Evolutionary conservation across 2,888 invertebrate species (phyloP).

Genomic region (Saturnia japonica): DNA sequence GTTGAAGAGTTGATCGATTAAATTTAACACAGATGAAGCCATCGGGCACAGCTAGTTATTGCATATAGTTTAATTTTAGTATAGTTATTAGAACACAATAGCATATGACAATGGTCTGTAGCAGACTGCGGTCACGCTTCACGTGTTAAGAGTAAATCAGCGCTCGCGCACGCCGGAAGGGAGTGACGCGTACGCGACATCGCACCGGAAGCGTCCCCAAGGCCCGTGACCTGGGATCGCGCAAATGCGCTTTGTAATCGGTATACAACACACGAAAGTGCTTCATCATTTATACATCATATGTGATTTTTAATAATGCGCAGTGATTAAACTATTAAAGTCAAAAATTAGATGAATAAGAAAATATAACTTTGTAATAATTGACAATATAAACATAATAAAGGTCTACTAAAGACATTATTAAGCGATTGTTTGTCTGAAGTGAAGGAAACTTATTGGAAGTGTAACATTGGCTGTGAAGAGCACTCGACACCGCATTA

Average conservation of each 20-base stretch:
- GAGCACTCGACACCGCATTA: constrained; percentile 36
- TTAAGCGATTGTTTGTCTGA: background rate
- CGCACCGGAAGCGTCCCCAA: constrained; percentile 67
- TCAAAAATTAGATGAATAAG: background rate
- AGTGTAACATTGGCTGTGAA: constrained; percentile 41
- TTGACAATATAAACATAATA: background rate
- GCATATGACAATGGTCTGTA: constrained; percentile 50
- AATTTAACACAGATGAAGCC: too few species aligned
- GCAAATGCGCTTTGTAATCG: constrained; percentile 64
- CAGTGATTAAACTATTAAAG: background rate
- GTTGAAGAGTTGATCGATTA: too few species aligned
- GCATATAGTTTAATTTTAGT: constrained; percentile 40
- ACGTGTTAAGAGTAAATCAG: constrained; percentile 39
- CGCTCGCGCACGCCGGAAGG: constrained; percentile 75
- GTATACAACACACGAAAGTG: constrained; percentile 60
- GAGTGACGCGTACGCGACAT: constrained; percentile 69
- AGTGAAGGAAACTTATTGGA: constrained; percentile 38
- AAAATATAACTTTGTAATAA: background rate
- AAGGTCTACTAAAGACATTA: background rate
- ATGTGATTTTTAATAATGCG: constrained; percentile 4
- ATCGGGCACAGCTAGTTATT: constrained; percentile 47
- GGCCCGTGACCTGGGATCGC: constrained; percentile 65
- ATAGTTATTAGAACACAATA: constrained; percentile 64
- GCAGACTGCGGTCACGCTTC: constrained; percentile 65
- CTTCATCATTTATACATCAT: constrained; percentile 15